phyloP scores from a whole-genome alignment of 2,888 invertebrate species.

The Ptychoptera albimana region DNA sequence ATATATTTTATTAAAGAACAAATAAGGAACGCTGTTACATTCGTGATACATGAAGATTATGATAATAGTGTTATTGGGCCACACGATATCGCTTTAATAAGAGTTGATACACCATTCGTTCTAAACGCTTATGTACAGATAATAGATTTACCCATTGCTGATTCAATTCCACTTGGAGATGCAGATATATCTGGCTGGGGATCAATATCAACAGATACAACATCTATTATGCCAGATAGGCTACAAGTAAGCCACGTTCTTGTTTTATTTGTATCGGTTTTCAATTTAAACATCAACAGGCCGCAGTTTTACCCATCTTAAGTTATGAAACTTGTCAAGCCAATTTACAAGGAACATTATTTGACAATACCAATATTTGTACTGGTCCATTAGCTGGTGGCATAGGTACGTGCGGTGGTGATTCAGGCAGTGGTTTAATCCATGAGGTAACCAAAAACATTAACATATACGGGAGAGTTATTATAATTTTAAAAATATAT shows the following conservation, averaged over 20 bases:
- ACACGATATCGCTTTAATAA: conserved; percentile 1
- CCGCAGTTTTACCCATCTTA: not conserved
- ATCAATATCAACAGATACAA: not conserved
- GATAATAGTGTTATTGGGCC: not conserved
- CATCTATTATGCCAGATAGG: not conserved
- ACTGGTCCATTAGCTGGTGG: not conserved
- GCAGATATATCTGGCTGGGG: conserved; percentile 1
- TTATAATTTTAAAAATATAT: too few species aligned
- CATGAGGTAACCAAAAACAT: not conserved
- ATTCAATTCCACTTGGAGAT: not conserved
- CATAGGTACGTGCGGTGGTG: not conserved
- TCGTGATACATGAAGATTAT: not conserved
- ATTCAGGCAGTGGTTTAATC: not conserved
- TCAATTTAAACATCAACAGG: not conserved
- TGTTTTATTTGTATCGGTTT: not conserved
- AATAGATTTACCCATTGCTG: not conserved
- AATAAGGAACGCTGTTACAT: not conserved
- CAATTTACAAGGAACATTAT: not conserved
- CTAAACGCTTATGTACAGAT: not conserved
- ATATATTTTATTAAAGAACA: not conserved
- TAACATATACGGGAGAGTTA: not conserved
- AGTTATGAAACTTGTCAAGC: not conserved
- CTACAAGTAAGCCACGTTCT: too few species aligned
- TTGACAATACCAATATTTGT: conserved; percentile 1
- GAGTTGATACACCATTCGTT: not conserved